A percentile compares a stretch with the other conserved stretches of the same genome.
phyloP scores from a whole-genome alignment of 2,113 vertebrate genomes.

The Monopterus albus region DNA sequence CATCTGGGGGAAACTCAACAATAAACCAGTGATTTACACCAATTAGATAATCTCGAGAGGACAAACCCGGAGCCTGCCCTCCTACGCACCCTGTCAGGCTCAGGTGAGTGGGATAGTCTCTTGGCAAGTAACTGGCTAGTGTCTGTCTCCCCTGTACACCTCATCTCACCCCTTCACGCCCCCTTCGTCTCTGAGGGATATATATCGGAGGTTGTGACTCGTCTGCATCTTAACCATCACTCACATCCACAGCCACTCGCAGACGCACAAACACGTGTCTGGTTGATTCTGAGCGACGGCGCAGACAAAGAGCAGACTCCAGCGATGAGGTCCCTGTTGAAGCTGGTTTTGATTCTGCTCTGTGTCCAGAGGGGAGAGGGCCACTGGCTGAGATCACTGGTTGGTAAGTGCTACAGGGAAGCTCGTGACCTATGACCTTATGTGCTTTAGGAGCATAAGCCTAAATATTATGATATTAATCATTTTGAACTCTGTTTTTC shows the following conservation, averaged over 20 bases:
- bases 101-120: conserved; percentile 68
- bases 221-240: conserved; percentile 74
- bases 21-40: conserved; percentile 67
- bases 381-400: conserved; percentile 58
- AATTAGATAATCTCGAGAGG: conserved; percentile 73
- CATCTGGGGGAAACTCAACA: conserved; percentile 63
- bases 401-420: conserved; percentile 67
- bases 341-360: conserved; percentile 71
- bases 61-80: conserved; percentile 67
- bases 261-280: conserved; percentile 22
- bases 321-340: conserved; percentile 71
- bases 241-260: conserved; percentile 29
- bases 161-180: conserved; percentile 47
- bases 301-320: conserved; percentile 46
- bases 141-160: conserved; percentile 57
- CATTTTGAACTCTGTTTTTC: not conserved
- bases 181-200: conserved; percentile 69
- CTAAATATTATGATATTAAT: not conserved
- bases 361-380: conserved; percentile 71
- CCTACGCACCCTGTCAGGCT: conserved; percentile 63
- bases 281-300: conserved; percentile 23
- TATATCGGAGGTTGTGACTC: conserved; percentile 80
- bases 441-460: not conserved
- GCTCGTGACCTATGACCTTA: conserved; percentile 49
- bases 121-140: conserved; percentile 73